These are phyloP conservation scores for Rapana venosa DNA, from an alignment of 2,888 invertebrate genomes.

Conservation along the genomic window DNA sequence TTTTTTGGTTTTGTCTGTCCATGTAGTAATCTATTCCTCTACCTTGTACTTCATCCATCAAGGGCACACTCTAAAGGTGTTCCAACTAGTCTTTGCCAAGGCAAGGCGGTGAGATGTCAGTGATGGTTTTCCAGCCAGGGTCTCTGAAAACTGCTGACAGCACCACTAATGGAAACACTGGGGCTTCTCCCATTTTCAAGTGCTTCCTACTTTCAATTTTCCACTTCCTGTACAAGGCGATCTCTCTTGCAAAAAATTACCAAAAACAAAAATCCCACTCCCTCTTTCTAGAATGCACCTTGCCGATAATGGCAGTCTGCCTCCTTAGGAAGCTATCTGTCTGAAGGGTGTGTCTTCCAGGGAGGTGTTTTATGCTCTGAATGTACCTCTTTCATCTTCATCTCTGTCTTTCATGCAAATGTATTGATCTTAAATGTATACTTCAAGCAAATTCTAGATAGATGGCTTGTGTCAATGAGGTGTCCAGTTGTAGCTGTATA, in stretches of 20 bases:
- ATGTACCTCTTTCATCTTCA: no score
- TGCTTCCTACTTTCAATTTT: slow-evolving; percentile 26
- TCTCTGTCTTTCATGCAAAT: no score
- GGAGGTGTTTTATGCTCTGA: background rate
- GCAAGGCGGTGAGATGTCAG: background rate
- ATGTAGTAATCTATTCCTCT: background rate
- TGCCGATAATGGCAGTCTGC: background rate
- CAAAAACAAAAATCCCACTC: background rate
- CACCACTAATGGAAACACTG: slow-evolving; percentile 19
- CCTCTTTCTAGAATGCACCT: background rate
- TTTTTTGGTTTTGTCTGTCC: background rate
- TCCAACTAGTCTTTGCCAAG: background rate
- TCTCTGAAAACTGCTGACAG: slow-evolving; percentile 17
- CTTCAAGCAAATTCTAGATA: no score
- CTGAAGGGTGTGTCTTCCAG: background rate
- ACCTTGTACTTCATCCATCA: background rate
- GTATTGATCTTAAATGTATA: no score
- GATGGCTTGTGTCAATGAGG: no score
- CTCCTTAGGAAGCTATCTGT: background rate
- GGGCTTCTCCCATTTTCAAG: slow-evolving; percentile 21
- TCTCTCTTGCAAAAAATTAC: background rate
- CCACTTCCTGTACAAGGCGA: background rate
- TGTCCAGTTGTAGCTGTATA: no score
- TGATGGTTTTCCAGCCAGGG: background rate
- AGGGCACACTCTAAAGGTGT: background rate